Base-by-base conservation (phyloP, 1,140 invertebrate species). In the Temnothorax longispinosus region DNA sequence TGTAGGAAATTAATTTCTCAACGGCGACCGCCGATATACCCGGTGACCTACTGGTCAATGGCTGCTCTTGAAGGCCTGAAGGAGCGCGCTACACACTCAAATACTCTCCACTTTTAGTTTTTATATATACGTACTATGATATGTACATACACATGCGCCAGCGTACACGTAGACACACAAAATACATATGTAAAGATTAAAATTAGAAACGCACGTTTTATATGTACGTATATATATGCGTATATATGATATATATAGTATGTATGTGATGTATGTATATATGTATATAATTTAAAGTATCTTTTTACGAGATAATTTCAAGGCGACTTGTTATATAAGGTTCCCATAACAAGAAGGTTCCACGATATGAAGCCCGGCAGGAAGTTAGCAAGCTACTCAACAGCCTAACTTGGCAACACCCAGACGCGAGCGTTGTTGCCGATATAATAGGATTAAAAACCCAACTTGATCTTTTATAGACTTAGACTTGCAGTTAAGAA, bases 1-100 rank as follows among this genome's bases (percentile, higher is more conserved):
- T 67, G 76, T 69, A 88, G 89, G 87, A 91, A 91, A 91, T 91
- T 91, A 91, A 90, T 90, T 91, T 90, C 89, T 86, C 87, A 85
- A 81, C 52, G 72, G 72, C 89, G 65, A 86, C 69, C 72, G 71
- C 60, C 76, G 71, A 85, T 90, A 80, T 75, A 80, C 89, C 76
- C 38, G 78, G 78, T 71, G 38, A 81, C 54, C 27, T n/a, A 35
- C 27, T 38, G 11, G n/a, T 52, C 21, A 50, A 27, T 13, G 62
- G 44, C 60, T 78, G 44, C 27, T 77, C 18, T 67, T 27, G 5
- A 38, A 65, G 11, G 1, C 27, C 27, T 27, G 27, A 27, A 58
- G n/a, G 54, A 8, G 27, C 21, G 5, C 27, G 10, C 21, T 54
- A 65, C 10, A 13, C n/a, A 58, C 52, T 27, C 8, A 11, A 77